Evolutionary conservation across 2,888 invertebrate genomes (phyloP).

Genomic region (Catocala fraxini): DNA sequence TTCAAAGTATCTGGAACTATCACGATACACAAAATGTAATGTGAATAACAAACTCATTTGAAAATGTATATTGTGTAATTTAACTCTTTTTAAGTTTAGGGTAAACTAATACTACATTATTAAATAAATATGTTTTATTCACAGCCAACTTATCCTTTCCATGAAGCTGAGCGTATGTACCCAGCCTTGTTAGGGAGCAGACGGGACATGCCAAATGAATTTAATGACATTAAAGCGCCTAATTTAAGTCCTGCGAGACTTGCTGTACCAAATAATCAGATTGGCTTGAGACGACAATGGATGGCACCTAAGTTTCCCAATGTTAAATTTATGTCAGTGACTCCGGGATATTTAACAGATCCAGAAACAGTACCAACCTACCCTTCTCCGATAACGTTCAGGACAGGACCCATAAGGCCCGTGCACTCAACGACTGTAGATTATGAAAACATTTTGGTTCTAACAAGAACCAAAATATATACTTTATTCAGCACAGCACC

Average conservation of each 20-base stretch:
- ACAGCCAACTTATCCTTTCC: slow-evolving; percentile 15
- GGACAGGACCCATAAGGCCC: slow-evolving; percentile 9
- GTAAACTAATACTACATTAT: not conserved
- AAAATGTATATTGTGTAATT: too few relatives aligned
- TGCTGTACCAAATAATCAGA: slow-evolving; percentile 28
- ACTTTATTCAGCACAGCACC: slow-evolving; percentile 8
- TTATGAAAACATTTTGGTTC: not conserved
- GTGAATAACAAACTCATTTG: too few relatives aligned
- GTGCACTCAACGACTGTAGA: not conserved
- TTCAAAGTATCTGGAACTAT: too few relatives aligned
- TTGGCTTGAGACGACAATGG: slow-evolving; percentile 26
- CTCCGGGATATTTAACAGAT: too few relatives aligned
- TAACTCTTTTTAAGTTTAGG: too few relatives aligned
- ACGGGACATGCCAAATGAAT: slow-evolving; percentile 33
- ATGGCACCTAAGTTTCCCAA: slow-evolving; percentile 14
- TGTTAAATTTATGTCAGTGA: too few relatives aligned
- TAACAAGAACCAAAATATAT: slow-evolving; percentile 7
- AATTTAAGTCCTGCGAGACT: slow-evolving; percentile 29
- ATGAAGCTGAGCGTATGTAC: slow-evolving; percentile 6
- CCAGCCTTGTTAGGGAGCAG: slow-evolving; percentile 20
- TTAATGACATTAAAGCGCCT: not conserved
- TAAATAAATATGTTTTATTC: not conserved
- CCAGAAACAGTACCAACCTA: slow-evolving; percentile 18
- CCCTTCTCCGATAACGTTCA: slow-evolving; percentile 33
- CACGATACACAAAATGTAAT: too few relatives aligned